Base-by-base conservation (phyloP, 2,888 invertebrate genomes). In the Morpho achilles region DNA sequence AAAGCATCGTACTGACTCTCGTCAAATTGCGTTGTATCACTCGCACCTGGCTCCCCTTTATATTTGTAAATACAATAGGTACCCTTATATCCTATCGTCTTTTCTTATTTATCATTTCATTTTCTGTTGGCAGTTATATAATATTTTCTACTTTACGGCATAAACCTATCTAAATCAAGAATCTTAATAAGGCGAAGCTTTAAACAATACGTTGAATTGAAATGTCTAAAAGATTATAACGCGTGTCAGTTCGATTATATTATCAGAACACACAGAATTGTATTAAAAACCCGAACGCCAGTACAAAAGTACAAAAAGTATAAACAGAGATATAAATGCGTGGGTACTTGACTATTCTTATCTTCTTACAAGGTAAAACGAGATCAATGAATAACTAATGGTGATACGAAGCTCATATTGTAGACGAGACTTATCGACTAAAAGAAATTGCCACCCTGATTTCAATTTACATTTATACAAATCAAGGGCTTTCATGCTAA, bases 301-400 rank as follows among this genome's bases (percentile, higher is more conserved):
- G 55, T 48, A 56, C 63, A 75, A 70, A 71, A 74, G 70, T 69
- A 71, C 72, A 70, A 70, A 77, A 71, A 74, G 68, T 73, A 58
- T 56, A 51, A 54, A 60, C 70, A 64, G 51, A 71, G 65, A 70
- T 69, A 64, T 58, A 58, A 77, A 77, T 60, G 74, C 70, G 82
- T 83, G 77, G 82, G 82, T 70, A 76, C 65, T 69, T 60, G 70
- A 79, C 77, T 64, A 64, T 58, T 60, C 63, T 68, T 70, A 71
- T 71, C 70, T 66, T 60, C 64, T 67, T 66, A 67, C 65, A 66
- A 61, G 64, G 62, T 59, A 59, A 61, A 64, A 64, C 63, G 63
- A 65, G 65, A 68, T 67, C 63, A 65, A 62, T 65, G 60, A 69
- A 77, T 69, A 71, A 76, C 63, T 74, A 77, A 69, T 67, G 63